Conservation (phyloP, 2,888 invertebrate species). For the Yponomeuta sedellus region DNA sequence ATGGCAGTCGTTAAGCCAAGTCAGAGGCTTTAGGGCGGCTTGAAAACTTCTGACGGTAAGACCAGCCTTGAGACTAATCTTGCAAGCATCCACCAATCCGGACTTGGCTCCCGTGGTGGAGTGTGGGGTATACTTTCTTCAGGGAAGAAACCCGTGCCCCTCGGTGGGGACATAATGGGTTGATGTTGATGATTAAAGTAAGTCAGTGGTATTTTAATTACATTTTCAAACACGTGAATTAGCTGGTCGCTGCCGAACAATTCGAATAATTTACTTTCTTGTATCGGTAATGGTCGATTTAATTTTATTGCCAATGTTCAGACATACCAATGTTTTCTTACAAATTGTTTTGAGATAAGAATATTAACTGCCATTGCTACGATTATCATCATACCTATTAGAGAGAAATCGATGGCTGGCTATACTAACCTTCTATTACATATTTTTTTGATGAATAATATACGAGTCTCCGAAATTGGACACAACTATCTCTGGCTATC, state of each 20-base stretch:
- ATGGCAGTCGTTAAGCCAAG: too few relatives aligned
- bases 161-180: too few relatives aligned
- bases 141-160: too few relatives aligned
- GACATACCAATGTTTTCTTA: not conserved
- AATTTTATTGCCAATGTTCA: not conserved
- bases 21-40: too few relatives aligned
- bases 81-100: too few relatives aligned
- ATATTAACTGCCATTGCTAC: not conserved
- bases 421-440: not conserved
- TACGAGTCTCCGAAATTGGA: not conserved
- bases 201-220: not conserved
- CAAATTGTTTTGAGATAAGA: not conserved
- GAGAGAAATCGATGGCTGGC: too few relatives aligned
- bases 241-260: not conserved
- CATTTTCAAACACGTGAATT: not conserved
- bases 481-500: too few relatives aligned
- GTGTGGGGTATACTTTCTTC: too few relatives aligned
- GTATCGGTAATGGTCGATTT: not conserved
- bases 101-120: too few relatives aligned
- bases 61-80: too few relatives aligned
- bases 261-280: not conserved
- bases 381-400: not conserved
- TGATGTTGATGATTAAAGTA: too few relatives aligned
- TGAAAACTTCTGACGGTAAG: too few relatives aligned
- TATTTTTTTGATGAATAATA: not conserved